Base-by-base conservation (phyloP, 2,113 vertebrate species). In the Morone saxatilis region DNA sequence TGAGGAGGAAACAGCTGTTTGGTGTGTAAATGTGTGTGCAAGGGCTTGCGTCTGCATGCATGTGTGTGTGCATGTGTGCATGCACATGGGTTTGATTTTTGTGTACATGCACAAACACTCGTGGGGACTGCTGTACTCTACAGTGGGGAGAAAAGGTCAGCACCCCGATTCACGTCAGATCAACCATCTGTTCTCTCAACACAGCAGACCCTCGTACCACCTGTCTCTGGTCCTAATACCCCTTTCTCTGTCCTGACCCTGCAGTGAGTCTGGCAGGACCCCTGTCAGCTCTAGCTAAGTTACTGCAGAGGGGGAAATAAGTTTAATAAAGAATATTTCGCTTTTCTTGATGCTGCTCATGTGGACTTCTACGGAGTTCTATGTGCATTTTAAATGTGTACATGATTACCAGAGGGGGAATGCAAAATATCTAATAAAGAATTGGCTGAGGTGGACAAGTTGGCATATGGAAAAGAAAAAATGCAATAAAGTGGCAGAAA, bases 111-210 rank as follows among this genome's bases (percentile, higher is more conserved):
- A 36, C 60, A 48, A 69, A 83, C 76, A 71, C 76, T 72, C 57
- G 50, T 63, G 81, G 73, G 62, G 75, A 81, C 65, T 38, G 16
- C 82, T 70, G 83, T 85, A 82, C 80, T 85, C 83, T 86, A 80
- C 76, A 14, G 17, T 6, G 45, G 81, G 88, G 77, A 81, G 66
- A 72, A 87, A 91, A 92, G 94, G 92, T 93, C 92, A 89, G 81
- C 72, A 8, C 67, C 66, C 62, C 16, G 65, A 79, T 85, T 90
- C 85, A 61, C 59, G 50, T 88, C 88, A 77, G 88, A 88, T 81
- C 83, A 71, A 88, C 94, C 94, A 93, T 93, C 94, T 94, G 93
- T 79, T 91, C 81, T 63, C 79, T 71, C 59, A 59, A 45, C 84
- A 16, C 78, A 25, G 40, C 10, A 54, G 72, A 72, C 4, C 81